Conservation (phyloP, 2,113 vertebrate genomes). For the Microcebus murinus region DNA sequence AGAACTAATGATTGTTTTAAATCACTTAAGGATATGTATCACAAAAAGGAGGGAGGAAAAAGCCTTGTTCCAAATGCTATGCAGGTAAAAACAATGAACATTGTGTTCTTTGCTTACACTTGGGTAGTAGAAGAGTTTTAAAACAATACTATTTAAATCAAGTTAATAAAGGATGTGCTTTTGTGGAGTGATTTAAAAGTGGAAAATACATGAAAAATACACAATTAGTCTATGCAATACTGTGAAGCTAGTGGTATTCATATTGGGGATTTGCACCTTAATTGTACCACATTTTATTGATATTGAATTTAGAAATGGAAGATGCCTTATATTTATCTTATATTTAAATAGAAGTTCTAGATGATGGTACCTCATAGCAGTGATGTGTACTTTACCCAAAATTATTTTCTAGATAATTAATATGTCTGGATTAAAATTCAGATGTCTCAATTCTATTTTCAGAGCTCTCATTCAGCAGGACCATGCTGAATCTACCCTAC, state of each 20-base stretch:
- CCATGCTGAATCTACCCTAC: fast-evolving
- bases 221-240: not conserved
- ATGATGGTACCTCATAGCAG: not conserved
- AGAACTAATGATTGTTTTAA: constrained; percentile 77
- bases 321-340: not conserved
- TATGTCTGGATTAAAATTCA: not conserved
- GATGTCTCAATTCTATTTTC: not conserved
- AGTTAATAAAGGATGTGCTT: not conserved
- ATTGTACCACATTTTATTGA: not conserved
- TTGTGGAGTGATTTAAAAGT: not conserved
- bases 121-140: not conserved
- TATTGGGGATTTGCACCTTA: not conserved
- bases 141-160: not conserved
- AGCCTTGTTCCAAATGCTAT: constrained; percentile 28
- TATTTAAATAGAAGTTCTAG: not conserved
- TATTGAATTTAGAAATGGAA: not conserved
- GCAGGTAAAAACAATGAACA: not conserved
- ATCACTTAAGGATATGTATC: constrained; percentile 64
- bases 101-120: not conserved
- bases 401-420: not conserved
- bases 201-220: not conserved
- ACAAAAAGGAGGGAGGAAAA: not conserved
- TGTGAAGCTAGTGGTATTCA: not conserved
- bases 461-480: not conserved
- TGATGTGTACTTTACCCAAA: not conserved